Evolutionary conservation across 1,140 invertebrate genomes (phyloP), one percentile per base, ranked within the genome.

Genomic region (Cotesia chilonis): DNA sequence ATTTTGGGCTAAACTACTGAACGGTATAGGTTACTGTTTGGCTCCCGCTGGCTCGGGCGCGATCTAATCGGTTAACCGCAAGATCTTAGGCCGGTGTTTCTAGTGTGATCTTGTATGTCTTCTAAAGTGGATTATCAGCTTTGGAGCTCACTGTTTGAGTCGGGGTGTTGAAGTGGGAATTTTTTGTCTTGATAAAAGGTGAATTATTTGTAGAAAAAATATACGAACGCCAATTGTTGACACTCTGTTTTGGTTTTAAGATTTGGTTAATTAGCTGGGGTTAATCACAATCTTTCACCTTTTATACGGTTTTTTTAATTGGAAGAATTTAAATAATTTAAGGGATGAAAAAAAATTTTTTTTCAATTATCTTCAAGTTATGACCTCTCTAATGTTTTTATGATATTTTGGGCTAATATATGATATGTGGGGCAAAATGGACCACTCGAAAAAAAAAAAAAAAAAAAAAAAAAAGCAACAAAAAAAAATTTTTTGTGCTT

Each of bases 261-360:
- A 41, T 60, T 7, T 47, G 9, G 72, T 74, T 83, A 82, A 84
- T 86, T 84, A 82, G 80, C 78, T 84, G 80, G 85, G 81, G 20
- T 28, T 28, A 28, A 28, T 28, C 20, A 28, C 28, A 28, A 28
- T 28, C 28, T 28, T 28, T 1, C 3, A 28, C 28, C 28, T 28
- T 28, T 28, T 28, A 2, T 28, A 3, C 3, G 2, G 3, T 28
- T 3, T 28, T 28, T 28, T 2, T 28, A 28, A 28, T 28, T 28
- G 28, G 2, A 3, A 28, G 28, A 28, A 28, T 28, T 28, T 28
- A 1, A 28, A 28, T 1, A 28, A 2, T 28, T 28, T 28, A 28
- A 28, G 1, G 1, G 28, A 1, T 28, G 28, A 1, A 1, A 28
- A 28, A 28, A 28, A 28, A 1, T 17, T 17, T 17, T 17, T 17